A percentile compares a stretch with the other conserved stretches of the same genome.
Evolutionary conservation across 2,888 invertebrate genomes (phyloP).

Genomic region (Atherix ibis): DNA sequence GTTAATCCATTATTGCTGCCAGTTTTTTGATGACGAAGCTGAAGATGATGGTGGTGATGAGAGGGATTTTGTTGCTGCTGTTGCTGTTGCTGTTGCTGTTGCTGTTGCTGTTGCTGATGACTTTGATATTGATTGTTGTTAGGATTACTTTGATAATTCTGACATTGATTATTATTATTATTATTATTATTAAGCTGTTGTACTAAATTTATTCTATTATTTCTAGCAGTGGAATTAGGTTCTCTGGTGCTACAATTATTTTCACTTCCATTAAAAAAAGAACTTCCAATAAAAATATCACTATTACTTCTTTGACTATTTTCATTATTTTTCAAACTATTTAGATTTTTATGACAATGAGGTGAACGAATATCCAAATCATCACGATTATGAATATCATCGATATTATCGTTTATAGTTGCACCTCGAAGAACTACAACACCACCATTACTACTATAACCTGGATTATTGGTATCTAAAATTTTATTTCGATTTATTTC

Average conservation of each 20-base stretch:
- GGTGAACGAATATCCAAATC: too few species aligned
- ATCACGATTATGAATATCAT: too few species aligned
- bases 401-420: conserved; percentile 7
- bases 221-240: too few species aligned
- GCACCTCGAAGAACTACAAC: not conserved
- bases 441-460: not conserved
- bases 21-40: conserved; percentile 5
- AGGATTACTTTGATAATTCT: conserved; percentile 1
- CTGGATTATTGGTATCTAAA: not conserved
- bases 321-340: conserved; percentile 7
- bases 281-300: conserved; percentile 9
- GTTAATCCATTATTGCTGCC: conserved; percentile 2
- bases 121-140: conserved; percentile 1
- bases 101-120: not conserved
- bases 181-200: conserved; percentile 13
- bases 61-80: conserved; percentile 3
- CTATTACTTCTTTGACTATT: conserved; percentile 10
- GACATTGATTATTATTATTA: conserved; percentile 13
- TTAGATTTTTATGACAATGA: too few species aligned
- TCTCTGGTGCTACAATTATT: too few species aligned
- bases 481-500: not conserved
- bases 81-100: conserved; percentile 1
- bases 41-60: not conserved
- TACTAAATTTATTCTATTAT: too few species aligned
- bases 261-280: too few species aligned